Evolutionary conservation across 2,888 invertebrate species (phyloP).

Genomic region (Platycheirus rosarum): DNA sequence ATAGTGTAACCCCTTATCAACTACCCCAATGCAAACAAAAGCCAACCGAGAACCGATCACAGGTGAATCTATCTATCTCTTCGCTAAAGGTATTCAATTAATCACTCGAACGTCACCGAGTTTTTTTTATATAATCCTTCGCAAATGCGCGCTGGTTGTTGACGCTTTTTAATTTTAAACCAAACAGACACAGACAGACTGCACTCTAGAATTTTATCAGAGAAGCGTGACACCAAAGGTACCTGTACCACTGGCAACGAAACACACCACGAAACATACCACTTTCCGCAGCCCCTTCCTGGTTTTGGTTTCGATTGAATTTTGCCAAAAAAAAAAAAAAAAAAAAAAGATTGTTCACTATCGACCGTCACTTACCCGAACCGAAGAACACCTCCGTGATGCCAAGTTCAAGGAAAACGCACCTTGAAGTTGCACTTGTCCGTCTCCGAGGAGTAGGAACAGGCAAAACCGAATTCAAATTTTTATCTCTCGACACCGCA

Average conservation of each 20-base stretch:
- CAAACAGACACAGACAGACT: background rate
- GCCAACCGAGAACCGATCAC: slow-evolving; percentile 15
- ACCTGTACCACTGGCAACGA: no score
- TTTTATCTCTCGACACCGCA: slow-evolving; percentile 15
- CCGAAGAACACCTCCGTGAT: slow-evolving; percentile 4
- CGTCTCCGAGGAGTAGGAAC: slow-evolving; percentile 3
- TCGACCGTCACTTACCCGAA: slow-evolving; percentile 3
- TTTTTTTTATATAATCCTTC: slow-evolving; percentile 13
- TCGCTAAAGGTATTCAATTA: slow-evolving; percentile 16
- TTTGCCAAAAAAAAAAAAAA: slow-evolving; percentile 10
- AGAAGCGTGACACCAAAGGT: background rate
- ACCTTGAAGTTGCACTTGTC: slow-evolving; percentile 32
- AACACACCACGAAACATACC: slow-evolving; percentile 27
- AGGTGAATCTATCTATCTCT: background rate
- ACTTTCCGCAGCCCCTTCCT: background rate
- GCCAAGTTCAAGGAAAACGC: slow-evolving; percentile 43
- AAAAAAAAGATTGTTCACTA: slow-evolving; percentile 23
- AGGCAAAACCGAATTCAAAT: background rate
- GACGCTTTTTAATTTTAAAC: slow-evolving; percentile 13
- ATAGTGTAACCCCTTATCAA: slow-evolving; percentile 37
- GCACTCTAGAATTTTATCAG: slow-evolving; percentile 3
- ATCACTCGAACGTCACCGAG: slow-evolving; percentile 17
- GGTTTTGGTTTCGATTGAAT: slow-evolving; percentile 1
- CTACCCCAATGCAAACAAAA: slow-evolving; percentile 16
- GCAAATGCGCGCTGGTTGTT: background rate